Base-by-base conservation (phyloP, 64 coral and sea anemone genomes). In the Platygyra sinensis region DNA sequence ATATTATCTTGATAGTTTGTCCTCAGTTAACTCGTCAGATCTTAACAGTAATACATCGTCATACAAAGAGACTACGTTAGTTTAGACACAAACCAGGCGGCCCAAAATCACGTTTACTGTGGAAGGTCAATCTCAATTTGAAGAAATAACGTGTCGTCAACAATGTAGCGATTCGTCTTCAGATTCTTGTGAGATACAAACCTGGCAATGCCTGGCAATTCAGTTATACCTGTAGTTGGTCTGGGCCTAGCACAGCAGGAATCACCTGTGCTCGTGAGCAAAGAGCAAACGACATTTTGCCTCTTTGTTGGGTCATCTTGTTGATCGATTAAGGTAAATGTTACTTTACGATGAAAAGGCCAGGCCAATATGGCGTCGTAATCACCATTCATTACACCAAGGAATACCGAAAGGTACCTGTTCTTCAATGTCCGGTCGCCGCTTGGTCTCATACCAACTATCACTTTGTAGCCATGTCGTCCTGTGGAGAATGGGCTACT, bases 401-500 rank as follows among this genome's bases (percentile, higher is more conserved):
- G 13, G 50, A 33, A 90, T 16, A 82, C 63, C 2, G 78, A 90
- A 18, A 90, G 17, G 60, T 72, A 81, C 5, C 42, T 74, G n/a
- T 46, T 75, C 55, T 55, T 82, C 13, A 46, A 28, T 46, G 42
- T 42, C 2, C 67, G 77, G 55, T 90, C 77, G 2, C 89, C 89
- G 3, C 60, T 30, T 6, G 80, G 33, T 7, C 16, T 3, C 22
- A 90, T 2, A 60, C 89, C 57, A 42, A 67, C 46, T 82, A n/a
- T 72, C 2, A 90, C 29, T 69, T 90, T 90, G 77, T 90, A 90
- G 22, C 88, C 88, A 13, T 72, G 67, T 24, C 52, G 52, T 20
- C 89, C 89, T 10, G 89, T 82, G 38, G n/a, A 73, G 27, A 90
- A 90, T 24, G 79, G 78, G 22, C 72, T 64, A 30, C 78, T 90